Percentiles rank a stretch among this genome's conserved stretches.
phyloP scores from a whole-genome alignment of 2,888 invertebrate genomes.

The Tyria jacobaeae region DNA sequence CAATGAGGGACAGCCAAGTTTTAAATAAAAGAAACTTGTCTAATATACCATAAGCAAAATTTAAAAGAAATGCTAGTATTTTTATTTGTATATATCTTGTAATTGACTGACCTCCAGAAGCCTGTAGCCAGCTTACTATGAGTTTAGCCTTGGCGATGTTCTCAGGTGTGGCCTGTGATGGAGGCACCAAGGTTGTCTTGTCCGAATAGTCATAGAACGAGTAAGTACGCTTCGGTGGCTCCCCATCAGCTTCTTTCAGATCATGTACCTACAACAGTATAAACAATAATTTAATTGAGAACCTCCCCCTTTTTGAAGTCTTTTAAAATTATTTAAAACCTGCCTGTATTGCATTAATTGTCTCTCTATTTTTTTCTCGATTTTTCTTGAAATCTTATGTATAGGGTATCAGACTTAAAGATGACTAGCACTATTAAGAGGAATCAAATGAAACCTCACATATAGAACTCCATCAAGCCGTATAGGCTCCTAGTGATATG shows the following conservation, averaged over 20 bases:
- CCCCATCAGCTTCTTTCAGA: constrained; percentile 77
- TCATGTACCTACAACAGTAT: constrained; percentile 78
- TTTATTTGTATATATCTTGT: background rate
- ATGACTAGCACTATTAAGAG: too few relatives aligned
- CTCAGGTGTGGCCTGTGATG: constrained; percentile 82
- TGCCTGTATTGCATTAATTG: too few relatives aligned
- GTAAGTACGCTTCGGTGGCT: constrained; percentile 51
- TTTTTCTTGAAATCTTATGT: too few relatives aligned
- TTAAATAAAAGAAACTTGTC: background rate
- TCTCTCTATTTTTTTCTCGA: too few relatives aligned
- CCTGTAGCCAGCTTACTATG: constrained; percentile 84
- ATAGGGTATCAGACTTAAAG: too few relatives aligned
- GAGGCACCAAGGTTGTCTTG: constrained; percentile 70
- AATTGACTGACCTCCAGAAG: constrained; percentile 79
- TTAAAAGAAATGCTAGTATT: background rate
- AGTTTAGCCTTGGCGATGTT: constrained; percentile 88
- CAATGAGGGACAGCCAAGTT: too few relatives aligned
- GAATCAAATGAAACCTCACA: too few relatives aligned
- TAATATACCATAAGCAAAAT: background rate
- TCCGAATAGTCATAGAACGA: constrained; percentile 58
- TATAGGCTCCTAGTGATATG: too few relatives aligned
- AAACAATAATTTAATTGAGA: too few relatives aligned
- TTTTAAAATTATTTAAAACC: too few relatives aligned
- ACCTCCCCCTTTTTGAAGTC: too few relatives aligned
- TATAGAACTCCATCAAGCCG: too few relatives aligned